Evolutionary conservation across 2,113 vertebrate genomes (phyloP).

Genomic region (Piaya cayana): DNA sequence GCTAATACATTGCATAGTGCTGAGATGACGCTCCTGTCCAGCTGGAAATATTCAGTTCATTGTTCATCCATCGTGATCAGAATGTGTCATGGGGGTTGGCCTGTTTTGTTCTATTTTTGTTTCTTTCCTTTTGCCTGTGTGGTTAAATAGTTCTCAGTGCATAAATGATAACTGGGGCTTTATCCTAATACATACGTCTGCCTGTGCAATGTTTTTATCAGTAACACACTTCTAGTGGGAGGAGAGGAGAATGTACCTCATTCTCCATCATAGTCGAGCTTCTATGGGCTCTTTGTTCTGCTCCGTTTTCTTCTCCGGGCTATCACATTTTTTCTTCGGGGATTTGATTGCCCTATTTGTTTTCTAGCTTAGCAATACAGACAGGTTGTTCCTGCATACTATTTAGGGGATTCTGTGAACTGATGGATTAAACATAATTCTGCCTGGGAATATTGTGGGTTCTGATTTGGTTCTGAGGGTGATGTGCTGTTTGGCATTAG

Average conservation of each 20-base stretch:
- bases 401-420: neutral
- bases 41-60: slow-evolving; percentile 61
- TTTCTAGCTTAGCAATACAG: neutral
- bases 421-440: neutral
- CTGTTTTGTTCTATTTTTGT: slow-evolving; percentile 39
- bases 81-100: slow-evolving; percentile 33
- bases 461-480: neutral
- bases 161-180: slow-evolving; percentile 59
- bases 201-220: slow-evolving; percentile 47
- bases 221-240: neutral
- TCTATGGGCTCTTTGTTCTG: neutral
- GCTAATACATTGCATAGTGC: slow-evolving; percentile 24
- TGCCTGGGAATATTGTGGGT: neutral
- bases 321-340: neutral
- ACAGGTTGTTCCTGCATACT: neutral
- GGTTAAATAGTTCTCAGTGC: slow-evolving; percentile 48
- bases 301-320: neutral
- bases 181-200: neutral
- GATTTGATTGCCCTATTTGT: neutral
- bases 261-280: slow-evolving; percentile 31
- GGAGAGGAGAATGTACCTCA: slow-evolving; percentile 23
- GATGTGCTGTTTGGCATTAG: neutral
- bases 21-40: slow-evolving; percentile 43
- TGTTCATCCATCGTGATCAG: slow-evolving; percentile 50
- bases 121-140: slow-evolving; percentile 33